Evolutionary conservation across 2,113 vertebrate species (phyloP).

Genomic region (Marmota monax): DNA sequence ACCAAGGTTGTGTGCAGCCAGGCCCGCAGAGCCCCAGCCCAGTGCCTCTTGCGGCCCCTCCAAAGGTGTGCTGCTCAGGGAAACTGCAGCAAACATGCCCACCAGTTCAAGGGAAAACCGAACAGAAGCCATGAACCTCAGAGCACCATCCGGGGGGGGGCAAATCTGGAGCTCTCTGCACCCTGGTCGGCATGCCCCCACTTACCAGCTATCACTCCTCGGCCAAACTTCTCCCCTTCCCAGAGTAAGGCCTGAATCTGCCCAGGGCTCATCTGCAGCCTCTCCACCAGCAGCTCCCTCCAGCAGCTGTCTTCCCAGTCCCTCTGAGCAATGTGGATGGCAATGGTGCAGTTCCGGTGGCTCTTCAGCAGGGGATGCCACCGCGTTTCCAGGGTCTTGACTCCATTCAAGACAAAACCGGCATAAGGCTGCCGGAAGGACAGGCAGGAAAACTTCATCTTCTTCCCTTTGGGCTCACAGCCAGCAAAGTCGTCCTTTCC

Average conservation of each 20-base stretch:
- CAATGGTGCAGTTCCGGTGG: conserved; percentile 87
- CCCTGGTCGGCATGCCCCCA: fast-evolving
- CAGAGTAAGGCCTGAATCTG: conserved; percentile 86
- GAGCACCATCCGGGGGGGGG: background rate
- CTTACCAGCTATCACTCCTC: conserved; percentile 93
- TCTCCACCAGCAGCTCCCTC: conserved; percentile 86
- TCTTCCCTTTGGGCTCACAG: background rate
- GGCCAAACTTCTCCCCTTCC: conserved; percentile 91
- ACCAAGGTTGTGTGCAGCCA: fast-evolving
- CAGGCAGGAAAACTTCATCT: conserved; percentile 86
- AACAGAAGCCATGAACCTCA: fast-evolving
- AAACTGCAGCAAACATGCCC: background rate
- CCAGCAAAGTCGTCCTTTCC: too few relatives aligned
- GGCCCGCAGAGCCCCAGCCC: fast-evolving
- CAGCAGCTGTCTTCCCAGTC: conserved; percentile 92
- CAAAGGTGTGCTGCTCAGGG: background rate
- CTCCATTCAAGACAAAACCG: conserved; percentile 89
- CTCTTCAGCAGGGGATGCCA: conserved; percentile 91
- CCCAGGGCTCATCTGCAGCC: conserved; percentile 80
- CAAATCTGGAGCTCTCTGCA: background rate
- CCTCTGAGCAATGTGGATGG: conserved; percentile 90
- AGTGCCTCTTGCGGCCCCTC: background rate
- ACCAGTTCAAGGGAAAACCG: background rate
- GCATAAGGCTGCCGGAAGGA: conserved; percentile 95
- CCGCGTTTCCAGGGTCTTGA: conserved; percentile 94